Conservation (phyloP, 2,113 vertebrate species). For the Kryptolebias marmoratus region DNA sequence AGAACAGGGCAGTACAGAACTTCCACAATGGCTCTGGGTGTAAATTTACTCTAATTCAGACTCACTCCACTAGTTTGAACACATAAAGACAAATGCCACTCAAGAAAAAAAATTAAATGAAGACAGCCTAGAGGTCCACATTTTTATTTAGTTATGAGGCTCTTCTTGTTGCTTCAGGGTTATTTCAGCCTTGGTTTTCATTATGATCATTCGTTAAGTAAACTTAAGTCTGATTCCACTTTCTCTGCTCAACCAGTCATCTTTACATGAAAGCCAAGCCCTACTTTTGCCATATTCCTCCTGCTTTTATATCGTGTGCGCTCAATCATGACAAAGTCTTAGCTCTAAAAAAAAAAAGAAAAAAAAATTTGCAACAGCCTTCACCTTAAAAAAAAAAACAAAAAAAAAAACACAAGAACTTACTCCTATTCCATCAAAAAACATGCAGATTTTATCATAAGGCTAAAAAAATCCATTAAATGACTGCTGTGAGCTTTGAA, state of each 20-base stretch:
- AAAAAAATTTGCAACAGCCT: conserved; percentile 19
- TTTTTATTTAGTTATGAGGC: background rate
- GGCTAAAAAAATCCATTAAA: conserved; percentile 32
- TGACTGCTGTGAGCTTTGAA: conserved; percentile 17
- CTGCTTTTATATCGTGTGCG: background rate
- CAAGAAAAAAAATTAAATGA: background rate
- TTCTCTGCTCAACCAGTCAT: conserved; percentile 46
- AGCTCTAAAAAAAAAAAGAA: background rate
- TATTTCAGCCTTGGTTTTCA: conserved; percentile 44
- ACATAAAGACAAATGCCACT: background rate
- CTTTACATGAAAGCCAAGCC: conserved; percentile 37
- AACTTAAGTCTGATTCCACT: conserved; percentile 20
- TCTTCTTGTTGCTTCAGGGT: conserved; percentile 2
- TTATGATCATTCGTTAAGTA: conserved; percentile 29
- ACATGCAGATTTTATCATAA: conserved; percentile 47
- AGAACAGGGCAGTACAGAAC: background rate
- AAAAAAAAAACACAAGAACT: conserved; percentile 57
- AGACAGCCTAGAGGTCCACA: background rate
- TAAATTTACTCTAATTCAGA: background rate
- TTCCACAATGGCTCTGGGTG: background rate
- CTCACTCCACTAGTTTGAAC: background rate
- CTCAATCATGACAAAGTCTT: conserved; percentile 28
- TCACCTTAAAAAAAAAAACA: too few relatives aligned
- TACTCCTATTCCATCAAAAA: conserved; percentile 65
- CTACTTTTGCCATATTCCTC: conserved; percentile 11